Evolutionary conservation across 2,113 vertebrate species (phyloP), one percentile per base, ranked within the genome.

Genomic region (Capreolus pygargus): DNA sequence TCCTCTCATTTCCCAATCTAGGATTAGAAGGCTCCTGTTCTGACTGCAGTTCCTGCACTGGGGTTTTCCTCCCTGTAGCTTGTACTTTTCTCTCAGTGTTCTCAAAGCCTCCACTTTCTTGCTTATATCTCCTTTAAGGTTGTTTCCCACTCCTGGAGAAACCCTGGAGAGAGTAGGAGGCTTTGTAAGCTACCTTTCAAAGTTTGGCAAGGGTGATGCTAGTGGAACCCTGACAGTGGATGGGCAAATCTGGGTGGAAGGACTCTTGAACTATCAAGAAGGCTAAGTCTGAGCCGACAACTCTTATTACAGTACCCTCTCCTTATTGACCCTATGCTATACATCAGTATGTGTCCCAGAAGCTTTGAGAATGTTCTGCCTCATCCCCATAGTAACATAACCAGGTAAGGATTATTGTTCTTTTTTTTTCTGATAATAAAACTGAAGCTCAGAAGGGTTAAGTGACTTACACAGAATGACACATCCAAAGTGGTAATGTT

Each of bases 171-270:
- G 55, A 89, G 21, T 36, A 79, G 11, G 39, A 21, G 8, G 7
- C 27, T 91, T 89, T 95, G 54, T 95, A 88, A 89, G 83, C n/a
- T 82, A 60, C 6, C 33, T 97, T 85, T 91, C 84, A 83, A 55
- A 86, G 39, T 91, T 15, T 70, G 33, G 7, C 89, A 84, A 55
- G 84, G 52, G 57, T 87, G 30, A 4, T 54, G 23, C 33, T 33
- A 81, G 7, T 16, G 61, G 43, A 93, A 78, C 3, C 57, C 89
- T 61, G n/a, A 90, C 6, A 91, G 36, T 79, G 61, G 70, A 61
- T 79, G 36, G 84, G 93, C 50, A 86, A 47, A 78, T 84, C 27
- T 30, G 28, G 28, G 57, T 94, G 36, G 61, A 84, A 47, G 43
- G 87, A 78, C 30, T 36, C 6, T 70, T 94, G 28, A 95, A 55